Base-by-base conservation (phyloP, 1,140 invertebrate genomes). In the Euwallacea similis region DNA sequence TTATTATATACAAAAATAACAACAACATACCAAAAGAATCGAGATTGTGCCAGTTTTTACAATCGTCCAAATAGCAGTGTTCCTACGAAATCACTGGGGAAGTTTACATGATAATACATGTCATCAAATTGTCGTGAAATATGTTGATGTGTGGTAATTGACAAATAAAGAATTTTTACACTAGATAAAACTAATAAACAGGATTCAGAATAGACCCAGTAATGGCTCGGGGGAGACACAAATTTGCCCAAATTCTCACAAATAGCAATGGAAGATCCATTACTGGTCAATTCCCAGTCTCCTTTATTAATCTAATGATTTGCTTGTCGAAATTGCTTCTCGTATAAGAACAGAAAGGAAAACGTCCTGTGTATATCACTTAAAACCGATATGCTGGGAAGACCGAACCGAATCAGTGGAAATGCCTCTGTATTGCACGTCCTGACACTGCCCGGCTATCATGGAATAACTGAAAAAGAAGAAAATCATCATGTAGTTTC, bases 401-500 rank as follows among this genome's bases (percentile, higher is more conserved):
- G 69, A 71, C 61, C 70, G 70, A 71, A 71, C 70, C 63, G 61
- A 66, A 71, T 66, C 54, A 55, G 60, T 60, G 66, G 66, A 72
- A 44, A 72, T 72, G 65, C 65, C 63, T 68, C 65, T 44, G 7
- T 61, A 72, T 72, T 72, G 71, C 71, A 72, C 71, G 71, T 72
- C 66, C 65, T 47, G 43, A 59, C 65, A 56, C 43, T 42, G 50
- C 60, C 66, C 66, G 71, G 65, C 56, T 63, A 72, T 47, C 66
- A 72, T 21, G 58, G 71, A 61, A 62, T 56, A 68, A 72, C 71
- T 72, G 71, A 68, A 72, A 72, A 67, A 13, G 53, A 68, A 67
- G 33, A 55, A 33, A 33, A 33, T 33, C 21, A 33, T 33, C 21
- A 33, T 4, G 4, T 33, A 33, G 21, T 33, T 33, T 33, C 21